Percentiles rank a stretch among this genome's conserved stretches.
Conservation (phyloP, 2,113 vertebrate species). For the Oncorhynchus gorbuscha region DNA sequence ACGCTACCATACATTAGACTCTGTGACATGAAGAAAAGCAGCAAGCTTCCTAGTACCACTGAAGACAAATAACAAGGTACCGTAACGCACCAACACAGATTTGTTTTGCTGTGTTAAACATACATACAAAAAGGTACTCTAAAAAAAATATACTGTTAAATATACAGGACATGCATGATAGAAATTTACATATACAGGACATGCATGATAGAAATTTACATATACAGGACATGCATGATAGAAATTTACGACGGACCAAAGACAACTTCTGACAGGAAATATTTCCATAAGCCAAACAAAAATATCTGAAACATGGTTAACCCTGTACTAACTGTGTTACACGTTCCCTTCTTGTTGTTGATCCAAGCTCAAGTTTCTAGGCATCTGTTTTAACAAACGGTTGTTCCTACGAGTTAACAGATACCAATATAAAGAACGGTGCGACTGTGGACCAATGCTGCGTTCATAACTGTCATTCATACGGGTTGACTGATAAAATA, state of each 20-base stretch:
- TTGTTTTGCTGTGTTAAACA: conserved; percentile 40
- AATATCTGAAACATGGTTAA: conserved; percentile 30
- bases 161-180: conserved; percentile 55
- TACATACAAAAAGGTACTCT: conserved; percentile 40
- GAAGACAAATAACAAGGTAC: conserved; percentile 41
- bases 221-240: conserved; percentile 55
- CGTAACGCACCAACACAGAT: conserved; percentile 21
- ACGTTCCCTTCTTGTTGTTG: conserved; percentile 32
- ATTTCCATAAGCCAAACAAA: conserved; percentile 29
- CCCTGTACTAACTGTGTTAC: conserved; percentile 41
- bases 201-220: conserved; percentile 55
- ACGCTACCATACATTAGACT: conserved; percentile 12
- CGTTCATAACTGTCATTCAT: no score
- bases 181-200: conserved; percentile 60
- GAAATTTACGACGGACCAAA: conserved; percentile 59
- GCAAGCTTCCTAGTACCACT: conserved; percentile 21
- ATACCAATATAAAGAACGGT: conserved; percentile 5
- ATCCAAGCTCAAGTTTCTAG: conserved; percentile 57
- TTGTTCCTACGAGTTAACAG: conserved; percentile 36
- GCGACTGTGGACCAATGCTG: conserved; percentile 10
- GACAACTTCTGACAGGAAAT: conserved; percentile 41
- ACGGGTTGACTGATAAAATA: conserved; percentile 11
- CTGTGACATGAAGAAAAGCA: conserved; percentile 18
- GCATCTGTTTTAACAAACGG: conserved; percentile 34
- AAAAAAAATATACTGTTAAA: conserved; percentile 61